Evolutionary conservation across 23 tunicate genomes (phyloP).

Genomic region (Halocynthia roretzi): DNA sequence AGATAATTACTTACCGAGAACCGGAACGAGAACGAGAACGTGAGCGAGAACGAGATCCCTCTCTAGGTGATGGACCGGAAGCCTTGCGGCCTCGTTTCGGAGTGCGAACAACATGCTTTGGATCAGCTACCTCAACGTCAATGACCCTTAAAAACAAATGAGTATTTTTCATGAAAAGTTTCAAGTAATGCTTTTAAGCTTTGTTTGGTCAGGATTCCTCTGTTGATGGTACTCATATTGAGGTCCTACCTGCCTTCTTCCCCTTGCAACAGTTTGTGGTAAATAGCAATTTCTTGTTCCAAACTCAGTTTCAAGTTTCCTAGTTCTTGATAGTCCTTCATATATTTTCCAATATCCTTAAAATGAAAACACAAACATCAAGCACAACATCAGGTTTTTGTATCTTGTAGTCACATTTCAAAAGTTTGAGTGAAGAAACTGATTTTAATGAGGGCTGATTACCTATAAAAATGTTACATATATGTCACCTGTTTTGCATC

Average conservation of each 20-base stretch:
- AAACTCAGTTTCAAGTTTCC: constrained; percentile 54
- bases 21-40: constrained; percentile 18
- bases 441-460: too few relatives aligned
- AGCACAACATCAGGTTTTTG: background rate
- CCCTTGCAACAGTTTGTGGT: constrained; percentile 62
- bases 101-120: too few relatives aligned
- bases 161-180: background rate
- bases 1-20: background rate
- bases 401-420: constrained; percentile 1
- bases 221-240: too few relatives aligned
- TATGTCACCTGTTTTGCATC: constrained; percentile 44
- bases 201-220: too few relatives aligned
- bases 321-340: constrained; percentile 71
- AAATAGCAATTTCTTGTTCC: constrained; percentile 79
- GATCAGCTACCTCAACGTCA: constrained; percentile 11
- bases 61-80: background rate
- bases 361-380: constrained; percentile 14
- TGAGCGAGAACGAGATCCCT: constrained; percentile 13
- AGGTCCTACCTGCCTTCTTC: constrained; percentile 47
- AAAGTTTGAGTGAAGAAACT: background rate
- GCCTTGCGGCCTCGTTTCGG: background rate
- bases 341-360: constrained; percentile 75
- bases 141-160: constrained; percentile 17
- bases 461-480: too few relatives aligned
- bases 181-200: background rate